Evolutionary conservation across 2,888 invertebrate species (phyloP).

Genomic region (Congeria kusceri): DNA sequence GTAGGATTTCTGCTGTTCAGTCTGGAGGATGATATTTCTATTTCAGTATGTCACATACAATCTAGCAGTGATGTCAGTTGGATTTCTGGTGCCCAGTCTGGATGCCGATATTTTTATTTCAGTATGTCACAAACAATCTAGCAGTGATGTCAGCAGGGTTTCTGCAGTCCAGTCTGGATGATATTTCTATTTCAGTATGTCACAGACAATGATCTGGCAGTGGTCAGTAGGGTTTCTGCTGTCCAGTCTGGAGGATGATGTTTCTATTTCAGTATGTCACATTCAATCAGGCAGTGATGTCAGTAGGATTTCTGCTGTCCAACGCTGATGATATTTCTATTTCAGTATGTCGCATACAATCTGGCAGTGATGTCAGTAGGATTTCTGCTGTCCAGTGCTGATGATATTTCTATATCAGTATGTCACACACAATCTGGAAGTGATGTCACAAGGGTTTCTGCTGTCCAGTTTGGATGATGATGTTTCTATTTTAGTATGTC

Average conservation of each 20-base stretch:
- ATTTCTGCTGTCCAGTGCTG: constrained; percentile 42
- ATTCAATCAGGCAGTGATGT: constrained; percentile 98
- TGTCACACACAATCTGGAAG: constrained; percentile 94
- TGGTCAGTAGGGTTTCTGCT: too few species aligned
- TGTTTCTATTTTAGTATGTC: too few species aligned
- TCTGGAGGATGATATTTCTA: too few species aligned
- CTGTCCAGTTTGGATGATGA: too few species aligned
- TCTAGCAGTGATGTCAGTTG: constrained; percentile 98
- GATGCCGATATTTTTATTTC: constrained; percentile 78
- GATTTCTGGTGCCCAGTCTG: constrained; percentile 85
- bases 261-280: constrained; percentile 89
- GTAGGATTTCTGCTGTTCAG: constrained; percentile 93
- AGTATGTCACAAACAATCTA: constrained; percentile 95
- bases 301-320: constrained; percentile 90
- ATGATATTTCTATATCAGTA: constrained; percentile 88
- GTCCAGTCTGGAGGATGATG: too few species aligned
- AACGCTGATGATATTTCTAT: constrained; percentile 93
- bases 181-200: too few species aligned
- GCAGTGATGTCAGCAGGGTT: constrained; percentile 97
- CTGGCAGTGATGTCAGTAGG: constrained; percentile 98
- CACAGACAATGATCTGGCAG: too few species aligned
- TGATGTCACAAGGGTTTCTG: constrained; percentile 96
- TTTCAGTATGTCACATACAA: constrained; percentile 94
- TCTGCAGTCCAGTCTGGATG: too few species aligned
- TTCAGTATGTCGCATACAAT: constrained; percentile 94